Base-by-base conservation (phyloP, 2,888 invertebrate genomes). In the Agrotis clavis region DNA sequence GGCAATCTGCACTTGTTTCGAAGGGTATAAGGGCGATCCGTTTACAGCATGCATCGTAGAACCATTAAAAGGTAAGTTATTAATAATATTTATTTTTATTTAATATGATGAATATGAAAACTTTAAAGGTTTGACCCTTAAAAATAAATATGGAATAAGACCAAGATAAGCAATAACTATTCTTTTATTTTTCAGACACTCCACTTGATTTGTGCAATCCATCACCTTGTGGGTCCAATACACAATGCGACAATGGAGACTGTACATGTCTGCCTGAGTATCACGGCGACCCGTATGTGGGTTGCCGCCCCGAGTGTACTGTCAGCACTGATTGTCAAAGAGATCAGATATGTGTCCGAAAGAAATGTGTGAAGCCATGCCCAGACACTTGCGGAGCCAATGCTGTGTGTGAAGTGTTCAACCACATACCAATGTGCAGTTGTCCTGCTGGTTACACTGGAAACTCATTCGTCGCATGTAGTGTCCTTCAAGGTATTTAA, bases 231-330 rank as follows among this genome's bases (percentile, higher is more conserved):
- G 97, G 98, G n/a, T 93, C 98, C 14, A 98, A 98, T 90, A 97
- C 98, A 2, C 94, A 97, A 85, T 98, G 98, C 89, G 87, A 93
- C 74, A 96, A 97, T 84, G 98, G 98, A 63, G 92, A 97, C 74
- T 98, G 98, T 87, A 97, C 97, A 35, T 98, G 98, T 90, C 90
- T 98, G 53, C 95, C 97, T 2, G 97, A 98, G 87, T 98, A 97
- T 88, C 97, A 97, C 80, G 98, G 98, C 47, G 98, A 98, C 93
- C 98, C 98, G 0, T 98, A 98, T 85, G 91, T 97, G 59, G 98
- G 97, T 57, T 98, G 98, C 90, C 97, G 98, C 83, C 98, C 98
- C 6, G 98, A 98, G 93, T 98, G 98, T 92, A 97, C 98, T n/a
- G 93, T 98, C 6, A 98, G 97, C 89, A 93, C 96, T 16, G 98